Evolutionary conservation across 2,888 invertebrate species (phyloP).

Genomic region (Harmothoe impar): DNA sequence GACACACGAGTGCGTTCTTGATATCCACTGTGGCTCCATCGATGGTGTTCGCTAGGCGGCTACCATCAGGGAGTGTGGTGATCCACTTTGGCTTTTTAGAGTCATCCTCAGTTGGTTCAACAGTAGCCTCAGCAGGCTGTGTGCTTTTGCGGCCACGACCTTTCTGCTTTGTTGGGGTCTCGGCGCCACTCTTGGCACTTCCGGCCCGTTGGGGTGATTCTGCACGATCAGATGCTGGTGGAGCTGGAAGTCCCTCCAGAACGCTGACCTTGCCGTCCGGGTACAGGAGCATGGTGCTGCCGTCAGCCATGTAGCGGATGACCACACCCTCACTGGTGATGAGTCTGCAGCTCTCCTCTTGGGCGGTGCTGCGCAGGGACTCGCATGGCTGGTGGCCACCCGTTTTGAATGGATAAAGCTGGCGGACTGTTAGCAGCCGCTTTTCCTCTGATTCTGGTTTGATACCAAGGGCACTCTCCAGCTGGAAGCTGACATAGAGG

Average conservation of each 20-base stretch:
- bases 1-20: constrained; percentile 75
- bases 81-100: constrained; percentile 72
- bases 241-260: constrained; percentile 62
- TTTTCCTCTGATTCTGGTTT: constrained; percentile 75
- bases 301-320: constrained; percentile 81
- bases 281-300: constrained; percentile 79
- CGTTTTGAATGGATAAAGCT: constrained; percentile 81
- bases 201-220: constrained; percentile 74
- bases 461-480: constrained; percentile 79
- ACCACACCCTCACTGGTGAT: constrained; percentile 82
- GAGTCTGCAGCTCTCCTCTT: constrained; percentile 78
- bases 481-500: constrained; percentile 78
- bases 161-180: constrained; percentile 73
- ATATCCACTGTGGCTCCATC: constrained; percentile 74
- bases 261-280: constrained; percentile 81
- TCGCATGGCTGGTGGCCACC: constrained; percentile 79
- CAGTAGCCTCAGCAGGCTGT: constrained; percentile 50
- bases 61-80: constrained; percentile 79
- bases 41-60: constrained; percentile 73
- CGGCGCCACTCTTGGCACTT: constrained; percentile 73
- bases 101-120: constrained; percentile 68
- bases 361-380: constrained; percentile 74
- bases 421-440: constrained; percentile 77
- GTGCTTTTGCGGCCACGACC: constrained; percentile 56
- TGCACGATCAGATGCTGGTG: constrained; percentile 66